Evolutionary conservation across 2,888 invertebrate genomes (phyloP), one percentile per base, ranked within the genome.

Genomic region (Dioctria rufipes): DNA sequence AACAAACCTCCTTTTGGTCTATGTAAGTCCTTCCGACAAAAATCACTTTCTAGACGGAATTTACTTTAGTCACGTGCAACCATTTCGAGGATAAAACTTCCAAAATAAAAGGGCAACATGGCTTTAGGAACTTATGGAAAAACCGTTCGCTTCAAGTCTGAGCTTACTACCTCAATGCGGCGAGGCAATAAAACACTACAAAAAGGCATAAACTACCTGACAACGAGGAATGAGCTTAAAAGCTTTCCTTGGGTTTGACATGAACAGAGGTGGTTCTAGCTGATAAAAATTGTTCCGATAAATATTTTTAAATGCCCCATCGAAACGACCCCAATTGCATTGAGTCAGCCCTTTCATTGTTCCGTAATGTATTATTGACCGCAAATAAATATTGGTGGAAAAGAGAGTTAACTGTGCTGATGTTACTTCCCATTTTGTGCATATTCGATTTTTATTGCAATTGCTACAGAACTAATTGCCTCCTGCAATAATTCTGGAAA

Each of bases 41-140:
- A 71, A 71, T 71, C 58, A 71, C 71, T 71, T 71, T 71, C 71
- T 71, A 54, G 54, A 71, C 71, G 54, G 39, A 61, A 71, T 71
- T 71, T 54, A 71, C 71, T 71, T 71, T 71, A 71, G 71, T 71
- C 71, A 58, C 71, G 71, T 71, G 40, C 71, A 71, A 8, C 71
- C 54, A 71, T 71, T 71, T 54, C 46, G 39, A 51, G 71, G 54
- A 54, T 49, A n/a, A 71, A 71, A 71, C 9, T 54, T 71, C n/a
- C 54, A 51, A 71, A n/a, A 71, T 46, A 46, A 71, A 71, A 71
- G 39, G 43, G 40, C 51, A 71, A 54, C 71, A 51, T 39, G 54
- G 39, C 39, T 54, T 25, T 25, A 40, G 54, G 37, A 54, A 54
- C 40, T 71, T 71, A 71, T 71, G 71, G 71, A 51, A 49, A 46